phyloP scores from a whole-genome alignment of 1,140 invertebrate species.

The Aphelinus atriplicis region DNA sequence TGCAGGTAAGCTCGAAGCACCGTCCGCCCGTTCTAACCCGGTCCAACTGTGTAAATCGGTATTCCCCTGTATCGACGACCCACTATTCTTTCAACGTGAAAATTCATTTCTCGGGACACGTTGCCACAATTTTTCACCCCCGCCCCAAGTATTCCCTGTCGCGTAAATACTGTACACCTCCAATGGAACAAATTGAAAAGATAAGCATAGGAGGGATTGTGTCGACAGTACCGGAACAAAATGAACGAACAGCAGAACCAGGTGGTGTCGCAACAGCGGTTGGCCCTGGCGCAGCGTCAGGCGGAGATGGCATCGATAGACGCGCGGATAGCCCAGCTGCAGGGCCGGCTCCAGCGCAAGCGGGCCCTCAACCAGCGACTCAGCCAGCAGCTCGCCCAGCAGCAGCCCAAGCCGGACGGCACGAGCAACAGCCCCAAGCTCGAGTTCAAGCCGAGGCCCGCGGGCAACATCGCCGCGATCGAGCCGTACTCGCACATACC shows the following conservation, averaged over 20 bases:
- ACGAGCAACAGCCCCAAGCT: constrained; percentile 12
- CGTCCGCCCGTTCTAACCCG: too few relatives aligned
- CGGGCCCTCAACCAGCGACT: constrained; percentile 86
- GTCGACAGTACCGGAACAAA: constrained; percentile 89
- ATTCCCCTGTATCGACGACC: too few relatives aligned
- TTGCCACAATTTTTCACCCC: too few relatives aligned
- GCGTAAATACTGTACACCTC: too few relatives aligned
- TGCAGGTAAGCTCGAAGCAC: too few relatives aligned
- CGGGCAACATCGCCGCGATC: constrained; percentile 85
- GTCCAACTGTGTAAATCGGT: too few relatives aligned
- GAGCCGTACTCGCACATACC: constrained; percentile 90
- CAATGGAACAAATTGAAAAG: too few relatives aligned
- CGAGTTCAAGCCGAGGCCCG: constrained; percentile 56
- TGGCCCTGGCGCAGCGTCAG: constrained; percentile 84
- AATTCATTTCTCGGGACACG: too few relatives aligned
- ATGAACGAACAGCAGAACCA: constrained; percentile 94
- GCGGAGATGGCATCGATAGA: constrained; percentile 92
- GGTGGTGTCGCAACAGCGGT: constrained; percentile 84
- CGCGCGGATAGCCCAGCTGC: constrained; percentile 90
- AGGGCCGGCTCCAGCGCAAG: constrained; percentile 88
- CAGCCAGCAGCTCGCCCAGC: constrained; percentile 75
- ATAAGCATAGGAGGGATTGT: too few relatives aligned
- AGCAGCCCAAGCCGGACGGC: constrained; percentile 41
- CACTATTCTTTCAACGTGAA: too few relatives aligned
- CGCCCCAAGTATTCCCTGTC: too few relatives aligned